phyloP scores from a whole-genome alignment of 2,797 vertebrate genomes.

The Mus spretus region DNA sequence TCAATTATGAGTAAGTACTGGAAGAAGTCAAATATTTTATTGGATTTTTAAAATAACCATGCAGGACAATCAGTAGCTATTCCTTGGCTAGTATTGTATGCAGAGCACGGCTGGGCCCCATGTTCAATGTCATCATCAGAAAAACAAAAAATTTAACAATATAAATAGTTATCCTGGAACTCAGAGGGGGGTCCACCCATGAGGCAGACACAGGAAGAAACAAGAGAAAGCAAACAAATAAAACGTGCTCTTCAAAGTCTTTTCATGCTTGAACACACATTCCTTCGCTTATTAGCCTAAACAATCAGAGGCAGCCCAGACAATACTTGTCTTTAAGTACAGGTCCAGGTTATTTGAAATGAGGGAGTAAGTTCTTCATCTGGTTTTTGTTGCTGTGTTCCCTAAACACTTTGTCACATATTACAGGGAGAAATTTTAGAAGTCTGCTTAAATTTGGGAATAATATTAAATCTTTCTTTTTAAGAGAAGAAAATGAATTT shows the following conservation, averaged over 20 bases:
- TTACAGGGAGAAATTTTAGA: neutral
- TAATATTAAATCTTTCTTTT: constrained; percentile 16
- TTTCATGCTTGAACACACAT: neutral
- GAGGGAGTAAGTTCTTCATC: neutral
- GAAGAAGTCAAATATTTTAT: neutral
- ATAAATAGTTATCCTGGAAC: neutral
- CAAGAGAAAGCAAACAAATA: neutral
- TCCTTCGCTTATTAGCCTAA: neutral
- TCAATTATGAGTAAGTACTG: constrained; percentile 1
- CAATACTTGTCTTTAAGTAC: constrained; percentile 9
- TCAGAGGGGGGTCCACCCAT: neutral
- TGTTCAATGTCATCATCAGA: neutral
- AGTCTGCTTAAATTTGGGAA: neutral
- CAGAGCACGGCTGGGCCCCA: neutral
- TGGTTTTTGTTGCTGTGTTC: neutral
- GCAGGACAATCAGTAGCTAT: neutral
- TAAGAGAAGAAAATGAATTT: constrained; percentile 31
- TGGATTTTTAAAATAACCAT: neutral
- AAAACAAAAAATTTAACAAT: neutral
- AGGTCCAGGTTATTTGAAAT: neutral
- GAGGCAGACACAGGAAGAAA: neutral
- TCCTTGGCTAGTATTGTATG: neutral
- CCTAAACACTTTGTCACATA: neutral
- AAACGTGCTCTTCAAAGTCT: neutral
- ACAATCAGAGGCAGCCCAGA: neutral